These are phyloP conservation scores for Thymelicus sylvestris DNA, from an alignment of 2,888 invertebrate species.

Conservation along the genomic window DNA sequence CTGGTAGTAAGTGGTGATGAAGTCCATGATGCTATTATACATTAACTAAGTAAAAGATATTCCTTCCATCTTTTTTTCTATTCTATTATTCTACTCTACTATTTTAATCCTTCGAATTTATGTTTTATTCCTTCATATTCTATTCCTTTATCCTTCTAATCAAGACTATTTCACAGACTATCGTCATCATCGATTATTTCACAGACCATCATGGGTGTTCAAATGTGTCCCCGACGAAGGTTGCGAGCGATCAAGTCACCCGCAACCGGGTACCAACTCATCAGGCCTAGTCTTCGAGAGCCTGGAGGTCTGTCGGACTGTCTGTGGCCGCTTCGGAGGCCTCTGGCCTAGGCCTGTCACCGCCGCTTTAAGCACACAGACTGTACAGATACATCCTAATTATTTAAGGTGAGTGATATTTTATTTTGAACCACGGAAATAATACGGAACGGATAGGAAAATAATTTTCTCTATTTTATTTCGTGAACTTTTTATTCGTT, in stretches of 20 bases:
- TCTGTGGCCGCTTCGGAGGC: slow-evolving; percentile 88
- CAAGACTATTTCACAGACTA: slow-evolving; percentile 53
- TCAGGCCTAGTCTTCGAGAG: slow-evolving; percentile 64
- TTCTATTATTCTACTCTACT: too few species aligned
- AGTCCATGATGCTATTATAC: too few species aligned
- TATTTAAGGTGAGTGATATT: slow-evolving; percentile 68
- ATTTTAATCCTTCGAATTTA: too few species aligned
- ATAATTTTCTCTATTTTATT: too few species aligned
- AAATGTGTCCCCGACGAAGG: slow-evolving; percentile 66
- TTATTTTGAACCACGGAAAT: not conserved
- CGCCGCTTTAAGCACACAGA: slow-evolving; percentile 67
- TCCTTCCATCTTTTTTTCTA: too few species aligned
- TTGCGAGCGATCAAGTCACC: slow-evolving; percentile 71
- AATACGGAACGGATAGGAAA: not conserved
- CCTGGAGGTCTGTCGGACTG: slow-evolving; percentile 87
- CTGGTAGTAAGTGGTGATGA: too few species aligned
- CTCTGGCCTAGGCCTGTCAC: slow-evolving; percentile 89
- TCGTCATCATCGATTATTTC: slow-evolving; percentile 39
- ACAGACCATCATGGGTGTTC: slow-evolving; percentile 75
- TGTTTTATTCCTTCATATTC: too few species aligned
- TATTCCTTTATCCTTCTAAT: too few species aligned
- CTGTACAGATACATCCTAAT: slow-evolving; percentile 84
- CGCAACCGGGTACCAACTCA: slow-evolving; percentile 55
- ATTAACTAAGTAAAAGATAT: too few species aligned
- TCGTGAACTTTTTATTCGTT: too few species aligned